These are phyloP conservation scores for Psylliodes chrysocephalus DNA, from an alignment of 2,888 invertebrate genomes.

Conservation along the genomic window DNA sequence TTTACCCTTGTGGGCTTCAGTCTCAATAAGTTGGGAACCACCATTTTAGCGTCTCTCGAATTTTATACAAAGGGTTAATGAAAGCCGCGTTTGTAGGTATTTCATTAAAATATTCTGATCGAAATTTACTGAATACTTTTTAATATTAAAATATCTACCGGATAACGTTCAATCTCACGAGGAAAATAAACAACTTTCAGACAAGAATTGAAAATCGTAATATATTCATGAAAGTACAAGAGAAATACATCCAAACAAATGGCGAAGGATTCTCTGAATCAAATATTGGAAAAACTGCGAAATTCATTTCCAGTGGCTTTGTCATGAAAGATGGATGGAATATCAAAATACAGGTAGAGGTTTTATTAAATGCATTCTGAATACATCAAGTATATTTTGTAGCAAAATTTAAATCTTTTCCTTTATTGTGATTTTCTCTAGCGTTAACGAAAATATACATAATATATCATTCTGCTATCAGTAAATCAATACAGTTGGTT, in stretches of 20 bases:
- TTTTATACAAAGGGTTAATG: too few species aligned
- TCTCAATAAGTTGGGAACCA: too few species aligned
- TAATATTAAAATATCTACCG: slow-evolving; percentile 11
- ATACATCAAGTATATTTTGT: too few species aligned
- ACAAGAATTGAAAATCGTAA: slow-evolving; percentile 44
- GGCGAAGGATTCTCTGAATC: slow-evolving; percentile 43
- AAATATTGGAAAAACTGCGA: slow-evolving; percentile 49
- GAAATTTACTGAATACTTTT: slow-evolving; percentile 3
- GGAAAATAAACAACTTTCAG: slow-evolving; percentile 36
- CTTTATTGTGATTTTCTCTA: too few species aligned
- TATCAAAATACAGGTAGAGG: slow-evolving; percentile 2
- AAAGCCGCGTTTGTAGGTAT: too few species aligned
- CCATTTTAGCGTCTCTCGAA: too few species aligned
- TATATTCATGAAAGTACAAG: slow-evolving; percentile 47
- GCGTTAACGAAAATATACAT: too few species aligned
- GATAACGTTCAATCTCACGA: slow-evolving; percentile 28
- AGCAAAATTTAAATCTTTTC: too few species aligned
- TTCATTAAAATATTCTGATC: background rate
- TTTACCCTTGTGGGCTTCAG: too few species aligned
- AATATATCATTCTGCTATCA: too few species aligned
- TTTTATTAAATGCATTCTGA: too few species aligned
- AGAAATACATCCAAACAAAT: slow-evolving; percentile 35
- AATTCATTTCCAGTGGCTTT: slow-evolving; percentile 44
- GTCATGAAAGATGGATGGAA: slow-evolving; percentile 27
- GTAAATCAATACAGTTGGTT: too few species aligned